Evolutionary conservation across 1,140 invertebrate species (phyloP).

Genomic region (Drosophila arawakana): DNA sequence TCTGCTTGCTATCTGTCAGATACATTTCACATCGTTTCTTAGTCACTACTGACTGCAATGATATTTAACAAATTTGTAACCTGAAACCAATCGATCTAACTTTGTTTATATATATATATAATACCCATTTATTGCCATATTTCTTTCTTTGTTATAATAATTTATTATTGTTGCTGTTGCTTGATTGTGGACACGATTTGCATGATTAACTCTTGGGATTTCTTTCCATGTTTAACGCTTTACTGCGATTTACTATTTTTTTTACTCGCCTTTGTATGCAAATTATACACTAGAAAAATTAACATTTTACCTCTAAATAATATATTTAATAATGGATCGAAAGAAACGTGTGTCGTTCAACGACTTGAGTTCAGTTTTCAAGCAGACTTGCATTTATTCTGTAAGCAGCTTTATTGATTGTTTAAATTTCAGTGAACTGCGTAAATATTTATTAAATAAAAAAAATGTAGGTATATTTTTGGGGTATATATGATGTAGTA

Average conservation of each 20-base stretch:
- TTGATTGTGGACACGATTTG: conserved; percentile 62
- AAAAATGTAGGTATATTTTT: too few relatives aligned
- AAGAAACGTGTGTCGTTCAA: not conserved
- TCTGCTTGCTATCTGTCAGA: too few relatives aligned
- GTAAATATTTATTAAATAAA: conserved; percentile 54
- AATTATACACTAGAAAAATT: conserved; percentile 39
- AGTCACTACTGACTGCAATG: conserved; percentile 23
- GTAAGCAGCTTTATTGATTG: conserved; percentile 2
- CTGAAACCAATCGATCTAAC: conserved; percentile 49
- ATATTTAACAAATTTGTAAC: conserved; percentile 28
- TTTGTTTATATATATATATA: too few relatives aligned
- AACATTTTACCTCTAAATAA: conserved; percentile 13
- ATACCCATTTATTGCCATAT: conserved; percentile 13
- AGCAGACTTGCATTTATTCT: not conserved
- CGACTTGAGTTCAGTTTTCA: not conserved
- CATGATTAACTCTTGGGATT: conserved; percentile 62
- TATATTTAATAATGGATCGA: conserved; percentile 22
- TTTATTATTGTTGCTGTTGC: conserved; percentile 16
- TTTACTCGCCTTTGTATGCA: conserved; percentile 64
- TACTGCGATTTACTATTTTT: conserved; percentile 27
- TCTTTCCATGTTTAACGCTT: conserved; percentile 61
- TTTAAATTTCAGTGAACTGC: conserved; percentile 58
- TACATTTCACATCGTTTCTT: not conserved
- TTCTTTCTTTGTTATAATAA: conserved; percentile 36
- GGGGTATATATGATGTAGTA: not conserved